phyloP scores from a whole-genome alignment of 2,797 vertebrate genomes.

The Helostoma temminkii region DNA sequence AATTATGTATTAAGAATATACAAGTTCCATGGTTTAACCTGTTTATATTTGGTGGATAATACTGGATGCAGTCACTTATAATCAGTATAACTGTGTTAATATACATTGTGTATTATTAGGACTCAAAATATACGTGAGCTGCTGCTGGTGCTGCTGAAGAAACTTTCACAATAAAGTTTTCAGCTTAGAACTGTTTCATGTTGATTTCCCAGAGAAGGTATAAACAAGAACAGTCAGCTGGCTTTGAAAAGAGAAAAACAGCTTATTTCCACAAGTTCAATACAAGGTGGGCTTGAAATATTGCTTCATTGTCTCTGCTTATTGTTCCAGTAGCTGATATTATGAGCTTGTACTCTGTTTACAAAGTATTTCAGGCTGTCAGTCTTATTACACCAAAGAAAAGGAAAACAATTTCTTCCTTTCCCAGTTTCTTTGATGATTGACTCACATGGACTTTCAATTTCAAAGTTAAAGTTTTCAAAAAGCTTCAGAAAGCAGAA shows the following conservation, averaged over 20 bases:
- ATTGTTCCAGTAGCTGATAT: conserved; percentile 23
- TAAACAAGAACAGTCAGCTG: neutral
- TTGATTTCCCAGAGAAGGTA: neutral
- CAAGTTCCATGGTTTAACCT: neutral
- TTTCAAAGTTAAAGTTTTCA: conserved; percentile 1
- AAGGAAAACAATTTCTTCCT: conserved; percentile 10
- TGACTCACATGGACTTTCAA: conserved; percentile 5
- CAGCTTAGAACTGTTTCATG: conserved; percentile 12
- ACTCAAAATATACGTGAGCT: neutral
- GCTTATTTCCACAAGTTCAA: conserved; percentile 22
- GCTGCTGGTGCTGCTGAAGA: conserved; percentile 7
- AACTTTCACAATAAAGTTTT: neutral
- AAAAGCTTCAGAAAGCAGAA: neutral
- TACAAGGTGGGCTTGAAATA: conserved; percentile 14
- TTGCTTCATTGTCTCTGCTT: neutral
- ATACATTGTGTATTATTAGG: too few species aligned
- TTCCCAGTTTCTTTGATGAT: conserved; percentile 11
- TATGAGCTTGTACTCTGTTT: too few species aligned
- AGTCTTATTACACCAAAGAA: conserved; percentile 7
- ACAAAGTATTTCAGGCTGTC: conserved; percentile 26
- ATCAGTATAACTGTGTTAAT: neutral
- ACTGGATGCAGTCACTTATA: neutral
- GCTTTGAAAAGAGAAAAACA: conserved; percentile 37
- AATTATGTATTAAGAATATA: too few species aligned
- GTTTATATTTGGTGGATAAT: conserved; percentile 1